Base-by-base conservation (phyloP, 2,888 invertebrate species). In the Vannuccia rotundouncinata region DNA sequence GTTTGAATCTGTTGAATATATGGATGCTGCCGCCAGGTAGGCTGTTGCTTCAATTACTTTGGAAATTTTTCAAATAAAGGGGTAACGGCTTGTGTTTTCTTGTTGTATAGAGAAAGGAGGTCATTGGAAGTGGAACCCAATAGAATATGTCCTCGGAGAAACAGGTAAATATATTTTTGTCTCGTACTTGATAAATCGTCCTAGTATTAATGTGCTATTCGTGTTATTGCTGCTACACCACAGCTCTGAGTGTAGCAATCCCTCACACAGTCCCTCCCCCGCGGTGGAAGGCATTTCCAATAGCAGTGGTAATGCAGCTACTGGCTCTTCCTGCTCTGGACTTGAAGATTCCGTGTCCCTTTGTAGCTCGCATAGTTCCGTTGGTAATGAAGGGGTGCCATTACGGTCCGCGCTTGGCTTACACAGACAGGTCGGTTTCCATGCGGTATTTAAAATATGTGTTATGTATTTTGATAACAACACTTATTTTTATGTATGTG, bases 1-100 rank as follows among this genome's bases (percentile, higher is more conserved):
- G 98, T 98, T 98, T 88, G 93, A 94, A 85, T 93, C 94, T 0
- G 92, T 97, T 10, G 77, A 28, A 17, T 66, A 66, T 27, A 66
- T 66, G 66, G 66, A 66, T 22, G 22, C 10, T 2, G 45, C 17
- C 10, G 5, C 83, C 91, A 94, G 82, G 92, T 95, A 17, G 90
- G 97, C 45, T 45, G 17, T 45, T 45, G 17, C 17, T 10, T 45
- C 5, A 17, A 10, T 45, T 10, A 45, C 17, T 45, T 45, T 45
- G 17, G 17, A 45, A 45, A 10, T 45, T 17, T 10, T 45, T 45
- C 45, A 10, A 79, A 95, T 95, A 86, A 97, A 98, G 87, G 91
- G 94, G 79, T 95, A 97, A 88, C 93, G 95, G 74, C 94, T 93
- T 86, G 77, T 25, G 10, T 66, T 81, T 81, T 75, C 29, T n/a